Percentiles rank a stretch among this genome's conserved stretches.
phyloP scores from a whole-genome alignment of 1,140 invertebrate genomes.

The Magallana angulata region DNA sequence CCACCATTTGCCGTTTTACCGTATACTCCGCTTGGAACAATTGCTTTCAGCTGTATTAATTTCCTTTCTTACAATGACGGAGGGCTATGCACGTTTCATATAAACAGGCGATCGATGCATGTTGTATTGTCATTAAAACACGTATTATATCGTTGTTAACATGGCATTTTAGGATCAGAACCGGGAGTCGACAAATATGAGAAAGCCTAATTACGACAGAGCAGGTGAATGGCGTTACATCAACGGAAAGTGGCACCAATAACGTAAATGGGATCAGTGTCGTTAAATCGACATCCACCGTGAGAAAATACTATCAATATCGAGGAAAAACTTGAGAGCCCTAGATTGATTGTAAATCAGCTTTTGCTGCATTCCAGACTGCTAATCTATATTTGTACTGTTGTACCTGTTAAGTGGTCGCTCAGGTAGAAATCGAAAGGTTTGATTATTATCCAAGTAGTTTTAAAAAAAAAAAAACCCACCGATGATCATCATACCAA shows the following conservation, averaged over 20 bases:
- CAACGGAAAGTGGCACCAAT: slow-evolving; percentile 31
- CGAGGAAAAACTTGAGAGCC: slow-evolving; percentile 5
- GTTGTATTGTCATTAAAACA: slow-evolving; percentile 49
- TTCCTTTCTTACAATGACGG: slow-evolving; percentile 49
- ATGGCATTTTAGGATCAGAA: slow-evolving; percentile 42
- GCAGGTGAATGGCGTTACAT: slow-evolving; percentile 29
- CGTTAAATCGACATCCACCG: slow-evolving; percentile 18
- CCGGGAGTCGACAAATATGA: slow-evolving; percentile 31
- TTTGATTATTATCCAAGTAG: too few species aligned
- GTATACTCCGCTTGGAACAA: slow-evolving; percentile 42
- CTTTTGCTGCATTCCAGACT: background rate
- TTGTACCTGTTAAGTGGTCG: background rate
- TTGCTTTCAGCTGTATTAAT: slow-evolving; percentile 47
- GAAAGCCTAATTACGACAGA: slow-evolving; percentile 31
- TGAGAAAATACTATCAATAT: slow-evolving; percentile 29
- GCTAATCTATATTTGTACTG: background rate
- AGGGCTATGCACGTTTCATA: slow-evolving; percentile 25
- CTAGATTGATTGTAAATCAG: slow-evolving; percentile 4
- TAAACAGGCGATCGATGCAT: slow-evolving; percentile 45
- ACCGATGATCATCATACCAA: too few species aligned
- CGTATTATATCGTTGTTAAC: slow-evolving; percentile 48
- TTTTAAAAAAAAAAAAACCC: too few species aligned
- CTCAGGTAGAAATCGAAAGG: too few species aligned
- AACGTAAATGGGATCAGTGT: slow-evolving; percentile 30
- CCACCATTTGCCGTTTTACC: slow-evolving; percentile 47